Conservation (phyloP, 2,113 vertebrate species). For the Leucopsar rothschildi region DNA sequence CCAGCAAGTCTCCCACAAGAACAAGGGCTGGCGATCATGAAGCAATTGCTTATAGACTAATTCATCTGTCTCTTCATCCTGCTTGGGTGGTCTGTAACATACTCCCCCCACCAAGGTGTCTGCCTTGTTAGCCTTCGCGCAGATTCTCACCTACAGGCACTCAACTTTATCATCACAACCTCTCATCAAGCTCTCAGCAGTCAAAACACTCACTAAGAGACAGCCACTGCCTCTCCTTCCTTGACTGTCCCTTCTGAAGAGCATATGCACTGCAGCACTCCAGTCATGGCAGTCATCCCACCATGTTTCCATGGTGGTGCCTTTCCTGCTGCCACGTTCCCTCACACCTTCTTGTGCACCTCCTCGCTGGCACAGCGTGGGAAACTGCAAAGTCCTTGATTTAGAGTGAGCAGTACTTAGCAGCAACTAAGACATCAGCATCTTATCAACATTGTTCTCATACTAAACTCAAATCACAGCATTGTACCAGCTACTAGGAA, state of each 20-base stretch:
- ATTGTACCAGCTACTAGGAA: neutral
- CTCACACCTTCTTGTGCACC: neutral
- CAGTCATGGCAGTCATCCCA: neutral
- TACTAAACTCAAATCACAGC: neutral
- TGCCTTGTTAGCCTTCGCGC: neutral
- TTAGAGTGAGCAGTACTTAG: neutral
- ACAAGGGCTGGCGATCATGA: neutral
- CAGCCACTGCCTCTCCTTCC: neutral
- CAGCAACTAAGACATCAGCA: neutral
- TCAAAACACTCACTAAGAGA: neutral
- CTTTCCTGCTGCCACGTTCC: neutral
- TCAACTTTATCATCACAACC: neutral
- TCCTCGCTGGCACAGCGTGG: neutral
- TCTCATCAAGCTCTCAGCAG: neutral
- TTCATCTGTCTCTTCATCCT: neutral
- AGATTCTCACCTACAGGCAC: neutral
- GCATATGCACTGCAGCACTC: neutral
- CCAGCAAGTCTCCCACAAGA: neutral
- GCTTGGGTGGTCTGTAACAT: neutral
- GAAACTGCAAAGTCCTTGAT: neutral
- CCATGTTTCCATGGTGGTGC: neutral
- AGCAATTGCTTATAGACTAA: neutral
- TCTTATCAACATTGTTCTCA: neutral
- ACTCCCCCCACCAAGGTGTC: neutral
- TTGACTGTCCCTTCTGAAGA: neutral